Evolutionary conservation across 2,797 vertebrate species (phyloP).

Genomic region (Poeciliopsis presidionis): DNA sequence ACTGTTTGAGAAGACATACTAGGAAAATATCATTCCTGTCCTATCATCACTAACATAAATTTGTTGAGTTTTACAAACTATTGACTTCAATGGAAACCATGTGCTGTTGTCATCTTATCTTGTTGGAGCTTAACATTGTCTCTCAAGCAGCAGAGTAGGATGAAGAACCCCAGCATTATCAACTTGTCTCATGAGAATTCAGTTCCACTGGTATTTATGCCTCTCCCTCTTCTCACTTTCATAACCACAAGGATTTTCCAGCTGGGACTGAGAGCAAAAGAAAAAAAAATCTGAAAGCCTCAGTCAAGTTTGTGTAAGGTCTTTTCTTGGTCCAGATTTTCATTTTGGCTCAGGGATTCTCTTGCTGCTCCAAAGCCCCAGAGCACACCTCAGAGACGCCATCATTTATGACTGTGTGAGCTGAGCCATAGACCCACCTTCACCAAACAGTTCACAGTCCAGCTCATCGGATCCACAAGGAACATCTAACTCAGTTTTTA

Average conservation of each 20-base stretch:
- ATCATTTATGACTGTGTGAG: slow-evolving; percentile 68
- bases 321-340: slow-evolving; percentile 51
- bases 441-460: slow-evolving; percentile 27
- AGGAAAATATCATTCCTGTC: too few relatives aligned
- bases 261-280: slow-evolving; percentile 35
- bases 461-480: slow-evolving; percentile 43
- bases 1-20: too few relatives aligned
- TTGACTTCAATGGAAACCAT: too few relatives aligned
- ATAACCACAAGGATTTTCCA: slow-evolving; percentile 54
- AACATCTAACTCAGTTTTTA: slow-evolving; percentile 29
- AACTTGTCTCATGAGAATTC: slow-evolving; percentile 57
- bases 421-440: slow-evolving; percentile 58
- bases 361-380: slow-evolving; percentile 55
- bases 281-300: slow-evolving; percentile 16
- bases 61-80: too few relatives aligned
- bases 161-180: slow-evolving; percentile 58
- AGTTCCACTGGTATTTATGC: slow-evolving; percentile 39
- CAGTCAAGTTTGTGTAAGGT: slow-evolving; percentile 38
- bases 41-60: too few relatives aligned
- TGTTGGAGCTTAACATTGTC: slow-evolving; percentile 44
- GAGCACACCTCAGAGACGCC: slow-evolving; percentile 71
- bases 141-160: slow-evolving; percentile 31
- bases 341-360: slow-evolving; percentile 57
- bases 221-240: slow-evolving; percentile 8
- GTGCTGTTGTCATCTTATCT: too few relatives aligned